Base-by-base conservation (phyloP, 2,888 invertebrate genomes). In the Strigamia maritima region DNA sequence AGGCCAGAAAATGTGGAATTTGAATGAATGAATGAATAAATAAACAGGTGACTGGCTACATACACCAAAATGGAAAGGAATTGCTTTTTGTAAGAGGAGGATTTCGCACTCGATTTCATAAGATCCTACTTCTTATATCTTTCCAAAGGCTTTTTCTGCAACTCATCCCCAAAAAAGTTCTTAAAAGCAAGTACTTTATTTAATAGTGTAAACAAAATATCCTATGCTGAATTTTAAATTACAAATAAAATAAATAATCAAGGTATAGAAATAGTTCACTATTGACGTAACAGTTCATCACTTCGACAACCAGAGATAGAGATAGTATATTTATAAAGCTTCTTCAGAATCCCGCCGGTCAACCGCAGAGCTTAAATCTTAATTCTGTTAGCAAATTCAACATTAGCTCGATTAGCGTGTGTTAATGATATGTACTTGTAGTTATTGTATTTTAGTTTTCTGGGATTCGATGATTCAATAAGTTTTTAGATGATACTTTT, bases 1-100 rank as follows among this genome's bases (percentile, higher is more conserved):
- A 70, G 70, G 70, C 70, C 70, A 70, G 70, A 70, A 70, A 70
- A 70, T 28, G 70, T 28, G 70, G 70, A 70, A 70, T 70, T 70
- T 70, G 70, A 70, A 70, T 70, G 70, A 70, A 70, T 70, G 70
- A 70, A 70, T 70, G 70, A 70, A 70, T 70, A 70, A 70, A 70
- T 70, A 70, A 70, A 70, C 70, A 26, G 70, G 26, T 70, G 70
- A 70, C 70, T 70, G 70, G 24, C 70, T 70, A 70, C 70, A 70
- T 28, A 70, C 12, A 70, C 70, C 28, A 26, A 70, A 60, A 70
- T 70, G 70, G 70, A 70, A 70, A 70, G 70, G 70, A 70, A 70
- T 70, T 70, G 70, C 70, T 70, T 70, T 35, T 70, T 70, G 70
- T 26, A 70, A 28, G n/a, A 14, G n/a, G n/a, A 26, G 70, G 70